Evolutionary conservation across 2,888 invertebrate species (phyloP), one percentile per base, ranked within the genome.

Genomic region (Apodemia mormo): DNA sequence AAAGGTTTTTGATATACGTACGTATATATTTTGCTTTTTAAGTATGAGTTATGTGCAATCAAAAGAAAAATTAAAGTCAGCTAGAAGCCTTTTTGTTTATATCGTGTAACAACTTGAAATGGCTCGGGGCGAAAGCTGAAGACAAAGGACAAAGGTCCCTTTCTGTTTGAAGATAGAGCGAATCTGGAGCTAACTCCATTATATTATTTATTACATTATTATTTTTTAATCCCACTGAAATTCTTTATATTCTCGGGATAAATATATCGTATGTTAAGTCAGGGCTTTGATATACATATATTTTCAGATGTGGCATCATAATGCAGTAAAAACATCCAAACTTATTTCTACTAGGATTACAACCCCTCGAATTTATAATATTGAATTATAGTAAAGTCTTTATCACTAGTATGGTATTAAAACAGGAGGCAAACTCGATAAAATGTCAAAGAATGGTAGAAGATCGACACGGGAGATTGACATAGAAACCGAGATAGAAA

Each of bases 41-140:
- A 12, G 58, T 30, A 30, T 29, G 12, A 33, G 61, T 61, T 14
- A 33, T 61, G 61, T 12, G 61, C 61, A 33, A 30, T 61, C 61
- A 61, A 61, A 61, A 33, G 61, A 61, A 61, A 61, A 61, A 61
- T 61, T 61, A 61, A 64, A 64, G 64, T 64, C 64, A 64, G 64
- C 14, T 37, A 37, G 64, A 14, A 64, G 64, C 64, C 54, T 64
- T 64, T 37, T 37, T 64, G 64, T 64, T 37, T 6, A 33, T 64
- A 37, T 64, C 64, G 14, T 37, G 64, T 64, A 33, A 37, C 37
- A 54, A 54, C 22, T 54, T 33, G 64, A 64, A 64, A 64, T 37
- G 8, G 37, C 37, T 37, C 37, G 64, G 14, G 64, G 64, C 64
- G n/a, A 37, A n/a, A 37, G 8, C 37, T 37, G 37, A 37, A 37